Base-by-base conservation (phyloP, 2,113 vertebrate species). In the Epinephelus moara region DNA sequence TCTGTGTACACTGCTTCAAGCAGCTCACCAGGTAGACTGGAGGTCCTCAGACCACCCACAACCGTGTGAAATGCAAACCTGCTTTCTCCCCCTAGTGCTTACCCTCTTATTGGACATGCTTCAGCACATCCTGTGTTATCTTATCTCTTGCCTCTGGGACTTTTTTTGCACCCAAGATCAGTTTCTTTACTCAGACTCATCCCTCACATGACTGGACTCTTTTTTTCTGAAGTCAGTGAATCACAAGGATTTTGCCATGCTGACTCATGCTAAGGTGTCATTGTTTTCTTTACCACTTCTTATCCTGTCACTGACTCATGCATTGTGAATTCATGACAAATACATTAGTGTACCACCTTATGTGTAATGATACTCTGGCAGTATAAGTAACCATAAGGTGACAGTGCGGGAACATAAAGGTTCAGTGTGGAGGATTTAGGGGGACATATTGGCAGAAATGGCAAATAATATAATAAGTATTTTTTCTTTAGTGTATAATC, bases 1-100 rank as follows among this genome's bases (percentile, higher is more conserved):
- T 97, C 94, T 99, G 98, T 77, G 96, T 96, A 4, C 95, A 92
- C 80, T 99, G 97, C 74, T 95, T 97, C 77, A 95, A 92, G 79
- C 94, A 93, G 90, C 96, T 98, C 64, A 96, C 98, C 91, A 98
- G 98, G 98, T 99, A 92, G 62, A 89, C 85, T 5, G 49, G 70
- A 75, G 52, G 42, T 83, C 86, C 52, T 86, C 55, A 30, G 50
- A 82, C 80, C 82, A 45, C 23, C 66, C 21, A 25, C 72, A 67
- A 18, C 50, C 19, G 10, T 78, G 66, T 81, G 78, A 69, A 57
- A 60, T 86, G 71, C 78, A 81, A 81, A 62, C 59, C 25, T 15
- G 33, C 66, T 19, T 14, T 42, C 49, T n/a, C 18, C n/a, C 2
- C 52, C 59, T 64, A 55, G 80, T 82, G 81, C 76, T 80, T 84